Evolutionary conservation across 1,140 invertebrate species (phyloP), one percentile per base, ranked within the genome.

Genomic region (Mycetomoellerius zeteki): DNA sequence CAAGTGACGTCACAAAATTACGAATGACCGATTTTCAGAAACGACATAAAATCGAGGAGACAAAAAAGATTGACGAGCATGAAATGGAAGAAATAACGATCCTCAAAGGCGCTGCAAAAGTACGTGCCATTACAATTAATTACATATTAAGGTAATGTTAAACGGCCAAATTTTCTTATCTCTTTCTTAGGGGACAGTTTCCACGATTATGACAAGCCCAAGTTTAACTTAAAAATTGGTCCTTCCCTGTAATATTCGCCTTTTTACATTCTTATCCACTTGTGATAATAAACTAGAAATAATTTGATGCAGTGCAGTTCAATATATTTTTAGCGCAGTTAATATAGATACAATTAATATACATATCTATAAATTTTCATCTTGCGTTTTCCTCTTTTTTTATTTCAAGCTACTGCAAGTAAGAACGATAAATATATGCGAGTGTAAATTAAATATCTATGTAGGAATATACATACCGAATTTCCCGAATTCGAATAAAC

Each of bases 1-100:
- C 16, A 19, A 37, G 4, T 81, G 16, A 30, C 37, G 14, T 27
- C 62, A 8, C n/a, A 21, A 81, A 33, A 81, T 56, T 60, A 81
- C 65, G 78, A 71, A 21, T 84, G n/a, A 73, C 2, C 37, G n/a
- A 30, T 90, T 87, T 80, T n/a, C 54, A 90, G 89, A 88, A 73
- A 58, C 24, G 64, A 24, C 54, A 81, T 30, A 86, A 72, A 50
- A 30, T 81, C 1, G 64, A 88, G 21, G 72, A 88, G 21, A 88
- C 56, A 37, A 81, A 60, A 16, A 78, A 37, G 14, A 10, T 0
- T 0, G 3, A 65, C 2, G 3, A 24, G 0, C 0, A 2, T 3
- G 75, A 21, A 30, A 1, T 4, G 8, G 82, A 87, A 27, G 86
- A 89, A 6, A 43, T 90, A 12, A 90, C 62, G 1, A 75, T 90